A percentile compares a stretch with the other conserved stretches of the same genome.
These are phyloP conservation scores for Columbina picui DNA, from an alignment of 2,113 vertebrate genomes.

Conservation along the genomic window DNA sequence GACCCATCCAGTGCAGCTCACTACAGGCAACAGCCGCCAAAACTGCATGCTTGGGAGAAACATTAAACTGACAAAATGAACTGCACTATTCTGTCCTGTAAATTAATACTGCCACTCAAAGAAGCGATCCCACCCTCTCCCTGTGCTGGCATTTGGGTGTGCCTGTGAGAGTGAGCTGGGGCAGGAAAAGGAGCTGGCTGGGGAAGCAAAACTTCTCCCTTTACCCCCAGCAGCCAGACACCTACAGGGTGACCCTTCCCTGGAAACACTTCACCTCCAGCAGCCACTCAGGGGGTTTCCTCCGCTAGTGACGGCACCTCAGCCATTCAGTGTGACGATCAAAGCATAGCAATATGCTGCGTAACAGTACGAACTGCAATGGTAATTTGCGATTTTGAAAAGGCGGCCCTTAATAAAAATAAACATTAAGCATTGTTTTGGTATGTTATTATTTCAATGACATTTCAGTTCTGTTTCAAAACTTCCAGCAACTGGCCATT, in stretches of 20 bases:
- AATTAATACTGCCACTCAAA: not conserved
- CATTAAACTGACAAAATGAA: not conserved
- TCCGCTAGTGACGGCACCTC: not conserved
- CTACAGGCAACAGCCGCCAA: not conserved
- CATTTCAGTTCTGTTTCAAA: constrained; percentile 36
- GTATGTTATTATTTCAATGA: constrained; percentile 33
- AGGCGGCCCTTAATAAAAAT: constrained; percentile 40
- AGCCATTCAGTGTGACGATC: rapidly evolving
- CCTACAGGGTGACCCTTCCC: not conserved
- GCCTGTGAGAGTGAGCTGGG: not conserved
- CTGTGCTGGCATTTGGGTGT: not conserved
- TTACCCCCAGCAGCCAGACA: not conserved
- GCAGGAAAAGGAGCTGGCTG: not conserved
- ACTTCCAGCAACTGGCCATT: not conserved
- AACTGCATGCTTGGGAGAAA: not conserved
- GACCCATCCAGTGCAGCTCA: not conserved
- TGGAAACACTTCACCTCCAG: not conserved
- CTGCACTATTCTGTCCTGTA: not conserved
- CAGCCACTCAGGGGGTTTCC: not conserved
- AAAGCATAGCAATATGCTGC: not conserved
- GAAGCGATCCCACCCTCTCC: not conserved
- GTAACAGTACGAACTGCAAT: not conserved
- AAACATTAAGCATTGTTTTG: constrained; percentile 32
- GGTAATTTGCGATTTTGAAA: not conserved
- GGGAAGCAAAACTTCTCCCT: not conserved